Percentiles rank a stretch among this genome's conserved stretches.
Conservation (phyloP, 1,140 invertebrate species). For the Ooceraea biroi region DNA sequence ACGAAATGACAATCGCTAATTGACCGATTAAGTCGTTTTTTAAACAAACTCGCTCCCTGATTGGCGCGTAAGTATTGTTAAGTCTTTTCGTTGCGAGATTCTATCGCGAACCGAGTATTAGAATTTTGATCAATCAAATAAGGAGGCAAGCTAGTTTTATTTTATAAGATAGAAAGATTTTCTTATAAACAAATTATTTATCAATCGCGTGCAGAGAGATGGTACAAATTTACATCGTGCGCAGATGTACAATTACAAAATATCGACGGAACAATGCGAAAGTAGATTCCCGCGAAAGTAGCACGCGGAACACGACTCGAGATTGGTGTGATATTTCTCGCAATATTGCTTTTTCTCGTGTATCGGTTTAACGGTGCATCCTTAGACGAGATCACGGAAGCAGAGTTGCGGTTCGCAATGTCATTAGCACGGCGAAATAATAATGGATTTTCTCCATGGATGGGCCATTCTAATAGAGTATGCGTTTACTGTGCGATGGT, state of each 20-base stretch:
- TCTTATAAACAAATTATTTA: neutral
- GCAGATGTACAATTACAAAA: neutral
- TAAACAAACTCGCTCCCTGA: neutral
- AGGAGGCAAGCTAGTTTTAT: conserved; percentile 8
- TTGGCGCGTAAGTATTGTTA: neutral
- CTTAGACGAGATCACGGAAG: conserved; percentile 58
- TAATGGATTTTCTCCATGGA: conserved; percentile 46
- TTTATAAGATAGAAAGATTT: conserved; percentile 3
- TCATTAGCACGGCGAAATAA: conserved; percentile 51
- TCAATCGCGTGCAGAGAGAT: neutral
- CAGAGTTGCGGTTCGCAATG: conserved; percentile 47
- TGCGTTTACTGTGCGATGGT: conserved; percentile 20
- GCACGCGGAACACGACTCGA: neutral
- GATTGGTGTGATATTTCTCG: neutral
- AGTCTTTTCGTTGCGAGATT: neutral
- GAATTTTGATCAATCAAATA: neutral
- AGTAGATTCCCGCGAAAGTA: neutral
- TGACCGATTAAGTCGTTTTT: neutral
- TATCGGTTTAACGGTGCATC: conserved; percentile 71
- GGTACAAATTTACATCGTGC: neutral
- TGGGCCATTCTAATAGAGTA: conserved; percentile 13
- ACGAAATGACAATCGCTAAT: conserved; percentile 10
- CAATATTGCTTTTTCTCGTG: conserved; percentile 59
- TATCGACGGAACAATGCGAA: neutral
- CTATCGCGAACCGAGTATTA: neutral